These are phyloP conservation scores for Eupithecia dodoneata DNA, from an alignment of 2,888 invertebrate species.

Conservation along the genomic window DNA sequence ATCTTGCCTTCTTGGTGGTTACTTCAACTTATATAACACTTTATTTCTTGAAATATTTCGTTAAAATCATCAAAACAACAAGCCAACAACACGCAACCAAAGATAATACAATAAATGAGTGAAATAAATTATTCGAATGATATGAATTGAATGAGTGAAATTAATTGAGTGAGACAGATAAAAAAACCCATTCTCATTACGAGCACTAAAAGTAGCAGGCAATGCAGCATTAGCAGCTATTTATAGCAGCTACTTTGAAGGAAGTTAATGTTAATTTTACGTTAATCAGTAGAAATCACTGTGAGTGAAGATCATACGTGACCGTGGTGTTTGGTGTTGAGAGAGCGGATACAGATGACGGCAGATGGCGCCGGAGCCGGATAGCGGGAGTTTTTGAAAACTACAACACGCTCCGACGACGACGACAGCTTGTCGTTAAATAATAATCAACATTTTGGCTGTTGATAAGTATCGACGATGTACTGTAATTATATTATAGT, in stretches of 20 bases:
- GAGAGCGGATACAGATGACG: background rate
- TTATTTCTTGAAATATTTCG: background rate
- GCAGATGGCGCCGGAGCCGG: background rate
- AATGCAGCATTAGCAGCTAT: background rate
- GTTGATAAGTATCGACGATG: no score
- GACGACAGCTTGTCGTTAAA: no score
- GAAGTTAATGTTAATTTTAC: background rate
- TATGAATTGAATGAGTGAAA: background rate
- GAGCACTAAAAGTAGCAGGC: background rate
- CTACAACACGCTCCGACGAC: background rate
- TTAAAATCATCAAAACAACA: slow-evolving; percentile 10
- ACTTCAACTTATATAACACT: background rate
- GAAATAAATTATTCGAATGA: slow-evolving; percentile 1
- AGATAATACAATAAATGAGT: background rate
- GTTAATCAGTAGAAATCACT: background rate
- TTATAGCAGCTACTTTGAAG: background rate
- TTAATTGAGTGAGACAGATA: background rate
- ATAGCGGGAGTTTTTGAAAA: background rate
- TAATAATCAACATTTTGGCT: no score
- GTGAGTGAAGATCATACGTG: background rate
- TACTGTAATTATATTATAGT: no score
- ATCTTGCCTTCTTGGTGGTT: slow-evolving; percentile 54
- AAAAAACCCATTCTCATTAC: background rate
- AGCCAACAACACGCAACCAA: background rate
- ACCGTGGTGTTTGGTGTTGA: background rate